Evolutionary conservation across 2,797 vertebrate species (phyloP).

Genomic region (Rhabdophis nuchalis): DNA sequence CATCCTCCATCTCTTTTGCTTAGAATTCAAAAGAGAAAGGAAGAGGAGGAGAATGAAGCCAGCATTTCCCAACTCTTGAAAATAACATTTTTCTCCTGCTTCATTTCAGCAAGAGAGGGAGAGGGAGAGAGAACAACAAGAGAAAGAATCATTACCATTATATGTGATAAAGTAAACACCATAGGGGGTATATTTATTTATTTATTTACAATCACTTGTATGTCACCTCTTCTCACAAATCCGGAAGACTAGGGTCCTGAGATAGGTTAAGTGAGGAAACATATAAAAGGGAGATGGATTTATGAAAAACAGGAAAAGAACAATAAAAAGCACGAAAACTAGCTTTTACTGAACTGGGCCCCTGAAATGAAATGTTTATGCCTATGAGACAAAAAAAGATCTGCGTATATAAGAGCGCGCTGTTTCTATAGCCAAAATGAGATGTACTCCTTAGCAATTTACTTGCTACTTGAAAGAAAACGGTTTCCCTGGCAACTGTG

Average conservation of each 20-base stretch:
- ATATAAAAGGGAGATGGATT: conserved; percentile 13
- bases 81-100: neutral
- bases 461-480: conserved; percentile 63
- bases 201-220: neutral
- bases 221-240: conserved; percentile 1
- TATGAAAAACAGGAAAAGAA: conserved; percentile 1
- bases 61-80: neutral
- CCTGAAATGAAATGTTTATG: conserved; percentile 54
- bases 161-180: neutral
- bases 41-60: neutral
- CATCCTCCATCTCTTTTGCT: neutral
- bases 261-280: conserved; percentile 5
- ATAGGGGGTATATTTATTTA: neutral
- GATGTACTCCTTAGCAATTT: conserved; percentile 60
- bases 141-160: conserved; percentile 22
- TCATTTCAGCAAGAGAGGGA: neutral
- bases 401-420: conserved; percentile 55
- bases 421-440: conserved; percentile 63
- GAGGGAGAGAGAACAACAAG: neutral
- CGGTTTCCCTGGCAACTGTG: conserved; percentile 63
- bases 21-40: neutral
- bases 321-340: conserved; percentile 48
- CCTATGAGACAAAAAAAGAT: conserved; percentile 43
- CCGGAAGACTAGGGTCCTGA: neutral
- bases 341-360: conserved; percentile 35